These are phyloP conservation scores for Quadroppia sp. DNA, from an alignment of 2,888 invertebrate species.

Conservation along the genomic window DNA sequence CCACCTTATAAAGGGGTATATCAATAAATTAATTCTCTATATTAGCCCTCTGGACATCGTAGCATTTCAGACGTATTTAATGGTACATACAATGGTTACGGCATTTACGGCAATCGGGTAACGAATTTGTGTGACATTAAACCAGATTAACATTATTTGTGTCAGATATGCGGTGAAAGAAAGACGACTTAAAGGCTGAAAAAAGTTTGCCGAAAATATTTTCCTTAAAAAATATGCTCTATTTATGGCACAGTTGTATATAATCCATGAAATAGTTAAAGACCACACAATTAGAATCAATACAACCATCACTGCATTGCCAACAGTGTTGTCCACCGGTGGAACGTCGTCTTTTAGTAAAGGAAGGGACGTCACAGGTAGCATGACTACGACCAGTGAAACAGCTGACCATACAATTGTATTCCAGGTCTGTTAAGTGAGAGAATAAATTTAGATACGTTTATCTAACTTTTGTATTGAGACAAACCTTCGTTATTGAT, in stretches of 20 bases:
- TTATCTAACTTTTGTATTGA: too few species aligned
- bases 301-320: constrained; percentile 16
- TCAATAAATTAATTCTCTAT: too few species aligned
- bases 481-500: too few species aligned
- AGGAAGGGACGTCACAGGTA: neutral
- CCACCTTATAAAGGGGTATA: too few species aligned
- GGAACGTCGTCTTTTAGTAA: neutral
- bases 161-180: constrained; percentile 37
- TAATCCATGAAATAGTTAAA: constrained; percentile 21
- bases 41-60: too few species aligned
- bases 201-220: constrained; percentile 36
- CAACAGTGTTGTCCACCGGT: neutral
- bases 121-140: constrained; percentile 31
- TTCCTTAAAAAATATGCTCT: neutral
- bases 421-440: neutral
- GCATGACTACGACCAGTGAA: neutral
- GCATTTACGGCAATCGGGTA: constrained; percentile 1
- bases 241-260: constrained; percentile 40
- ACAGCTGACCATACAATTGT: neutral
- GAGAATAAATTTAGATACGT: too few species aligned
- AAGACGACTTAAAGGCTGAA: constrained; percentile 37
- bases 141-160: constrained; percentile 40
- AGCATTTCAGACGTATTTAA: too few species aligned
- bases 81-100: constrained; percentile 27
- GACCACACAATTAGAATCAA: constrained; percentile 13